Percentiles rank a stretch among this genome's conserved stretches.
Conservation (phyloP, 2,888 invertebrate species). For the Unio delphinus region DNA sequence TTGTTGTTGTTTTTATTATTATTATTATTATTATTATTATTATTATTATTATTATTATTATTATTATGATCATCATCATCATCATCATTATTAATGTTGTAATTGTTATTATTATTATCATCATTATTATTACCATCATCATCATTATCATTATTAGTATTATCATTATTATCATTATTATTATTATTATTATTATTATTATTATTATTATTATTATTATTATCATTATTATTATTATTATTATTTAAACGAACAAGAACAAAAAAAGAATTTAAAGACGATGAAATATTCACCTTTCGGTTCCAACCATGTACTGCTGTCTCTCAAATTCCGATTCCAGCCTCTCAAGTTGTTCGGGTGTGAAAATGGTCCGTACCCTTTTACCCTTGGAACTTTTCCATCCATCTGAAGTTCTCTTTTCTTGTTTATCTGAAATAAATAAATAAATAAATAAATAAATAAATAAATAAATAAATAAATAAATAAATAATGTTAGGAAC, state of each 20-base stretch:
- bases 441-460: no score
- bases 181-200: not conserved
- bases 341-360: slow-evolving; percentile 94
- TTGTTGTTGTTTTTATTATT: no score
- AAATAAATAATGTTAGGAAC: no score
- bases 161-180: not conserved
- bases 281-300: slow-evolving; percentile 77
- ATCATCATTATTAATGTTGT: no score
- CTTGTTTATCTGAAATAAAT: slow-evolving; percentile 26
- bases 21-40: no score
- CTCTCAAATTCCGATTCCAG: slow-evolving; percentile 95
- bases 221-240: not conserved
- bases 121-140: no score
- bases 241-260: not conserved
- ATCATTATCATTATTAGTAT: no score
- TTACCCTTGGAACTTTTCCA: slow-evolving; percentile 78
- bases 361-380: slow-evolving; percentile 95
- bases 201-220: not conserved
- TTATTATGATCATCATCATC: no score
- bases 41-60: no score
- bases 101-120: no score
- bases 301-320: slow-evolving; percentile 98
- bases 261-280: not conserved
- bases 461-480: no score
- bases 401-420: slow-evolving; percentile 29